Base-by-base conservation (phyloP, 2,797 vertebrate species). In the Pantherophis alleghaniensis region DNA sequence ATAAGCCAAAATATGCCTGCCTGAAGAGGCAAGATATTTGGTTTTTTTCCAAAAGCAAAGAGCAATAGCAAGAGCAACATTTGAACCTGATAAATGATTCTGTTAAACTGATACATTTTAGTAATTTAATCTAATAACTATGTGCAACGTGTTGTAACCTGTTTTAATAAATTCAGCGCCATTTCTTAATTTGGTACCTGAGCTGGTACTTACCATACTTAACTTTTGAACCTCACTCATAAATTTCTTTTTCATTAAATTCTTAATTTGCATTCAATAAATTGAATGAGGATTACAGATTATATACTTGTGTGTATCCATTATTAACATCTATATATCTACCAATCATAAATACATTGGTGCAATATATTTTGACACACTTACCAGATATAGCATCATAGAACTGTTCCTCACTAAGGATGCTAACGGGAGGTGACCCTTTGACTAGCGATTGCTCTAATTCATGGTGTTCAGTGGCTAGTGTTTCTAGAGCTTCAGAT, bases 371-470 rank as follows among this genome's bases (percentile, higher is more conserved):
- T 79, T 60, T 89, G 20, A 91, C 11, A 3, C 60, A 86, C 98
- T 98, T 97, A 99, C 99, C 99, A 97, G 99, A 99, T 94, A 99
- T 95, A 1, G 99, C 99, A 96, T 99, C 99, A 95, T 99, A 98
- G 98, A 99, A 99, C 95, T 99, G 98, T 96, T 99, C 99, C 93
- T 99, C 99, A 16, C 99, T 99, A 94, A 99, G 97, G 94, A 98
- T 98, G 94, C 98, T 98, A 93, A 96, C 94, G 20, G 98, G 98
- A 0, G 98, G 98, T 7, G 99, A 98, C 88, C 99, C 98, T 97
- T 98, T 98, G 94, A 98, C 99, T 94, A 99, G 97, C 16, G 99
- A 99, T 97, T 98, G 98, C 97, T 99, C 99, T 96, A 99, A 98
- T 97, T 99, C 98, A 98, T 99, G 99, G 94, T 99, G 99, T 94